Evolutionary conservation across 2,113 vertebrate genomes (phyloP).

Genomic region (Uria lomvia): DNA sequence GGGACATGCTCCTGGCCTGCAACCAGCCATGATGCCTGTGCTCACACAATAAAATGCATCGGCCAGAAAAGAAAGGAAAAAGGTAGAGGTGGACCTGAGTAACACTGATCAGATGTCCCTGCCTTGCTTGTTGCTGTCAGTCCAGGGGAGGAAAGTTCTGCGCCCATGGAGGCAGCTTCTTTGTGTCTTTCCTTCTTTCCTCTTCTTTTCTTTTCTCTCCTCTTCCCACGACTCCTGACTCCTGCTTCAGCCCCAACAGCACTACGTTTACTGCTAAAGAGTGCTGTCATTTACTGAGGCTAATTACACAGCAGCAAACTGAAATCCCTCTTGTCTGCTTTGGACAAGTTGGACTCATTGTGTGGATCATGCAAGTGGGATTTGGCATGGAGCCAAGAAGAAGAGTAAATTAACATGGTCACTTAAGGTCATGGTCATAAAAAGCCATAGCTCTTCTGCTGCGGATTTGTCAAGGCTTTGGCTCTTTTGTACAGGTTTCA

Average conservation of each 20-base stretch:
- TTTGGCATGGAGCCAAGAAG: background rate
- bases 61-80: background rate
- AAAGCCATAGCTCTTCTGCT: background rate
- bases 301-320: background rate
- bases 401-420: background rate
- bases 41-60: background rate
- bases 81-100: background rate
- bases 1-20: background rate
- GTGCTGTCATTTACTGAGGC: background rate
- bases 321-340: background rate
- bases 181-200: background rate
- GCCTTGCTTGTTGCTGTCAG: background rate
- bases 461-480: slow-evolving; percentile 1
- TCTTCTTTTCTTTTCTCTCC: background rate
- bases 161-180: background rate
- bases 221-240: background rate
- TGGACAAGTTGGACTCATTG: background rate
- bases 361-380: background rate
- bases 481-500: slow-evolving; percentile 7
- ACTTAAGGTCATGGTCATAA: slow-evolving; percentile 26
- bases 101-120: background rate
- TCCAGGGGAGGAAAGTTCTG: background rate
- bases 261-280: background rate
- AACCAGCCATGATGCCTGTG: accelerated
- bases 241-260: background rate